These are phyloP conservation scores for Caenorhabditis remanei DNA, from an alignment of 1,140 invertebrate species.

Conservation along the genomic window DNA sequence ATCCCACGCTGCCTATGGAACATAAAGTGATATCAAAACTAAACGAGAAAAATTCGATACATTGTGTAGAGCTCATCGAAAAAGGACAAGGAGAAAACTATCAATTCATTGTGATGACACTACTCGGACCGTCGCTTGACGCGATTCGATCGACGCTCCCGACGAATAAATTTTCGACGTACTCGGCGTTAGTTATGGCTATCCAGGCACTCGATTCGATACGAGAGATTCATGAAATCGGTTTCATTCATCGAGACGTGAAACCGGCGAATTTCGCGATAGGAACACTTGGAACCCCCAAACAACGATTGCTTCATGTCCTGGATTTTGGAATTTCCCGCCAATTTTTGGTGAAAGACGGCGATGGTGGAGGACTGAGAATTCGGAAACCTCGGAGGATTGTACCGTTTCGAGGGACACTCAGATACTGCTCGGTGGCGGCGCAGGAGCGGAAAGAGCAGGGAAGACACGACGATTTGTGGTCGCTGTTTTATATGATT, in stretches of 20 bases:
- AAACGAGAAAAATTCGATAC: slow-evolving; percentile 29
- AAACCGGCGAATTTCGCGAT: slow-evolving; percentile 65
- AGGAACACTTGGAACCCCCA: slow-evolving; percentile 38
- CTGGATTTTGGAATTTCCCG: slow-evolving; percentile 96
- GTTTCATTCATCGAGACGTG: slow-evolving; percentile 63
- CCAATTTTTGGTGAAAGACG: slow-evolving; percentile 83
- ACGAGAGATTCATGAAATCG: slow-evolving; percentile 32
- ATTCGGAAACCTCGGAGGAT: slow-evolving; percentile 93
- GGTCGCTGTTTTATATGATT: slow-evolving; percentile 99
- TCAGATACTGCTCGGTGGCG: slow-evolving; percentile 98
- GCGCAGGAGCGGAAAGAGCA: slow-evolving; percentile 92
- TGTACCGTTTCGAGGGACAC: slow-evolving; percentile 89
- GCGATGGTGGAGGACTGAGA: slow-evolving; percentile 86
- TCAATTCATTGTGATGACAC: slow-evolving; percentile 61
- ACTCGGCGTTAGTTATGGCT: slow-evolving; percentile 9
- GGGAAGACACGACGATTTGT: slow-evolving; percentile 86
- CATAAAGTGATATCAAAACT: slow-evolving; percentile 37
- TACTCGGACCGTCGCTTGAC: slow-evolving; percentile 52
- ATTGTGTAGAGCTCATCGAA: slow-evolving; percentile 44
- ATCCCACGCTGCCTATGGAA: not conserved
- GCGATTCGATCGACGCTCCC: slow-evolving; percentile 20
- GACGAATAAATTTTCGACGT: slow-evolving; percentile 18
- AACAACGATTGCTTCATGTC: slow-evolving; percentile 86
- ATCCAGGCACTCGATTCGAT: slow-evolving; percentile 36
- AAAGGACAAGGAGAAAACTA: slow-evolving; percentile 58